A percentile compares a stretch with the other conserved stretches of the same genome.
Evolutionary conservation across 2,797 vertebrate genomes (phyloP).

Genomic region (Cyprinella venusta): DNA sequence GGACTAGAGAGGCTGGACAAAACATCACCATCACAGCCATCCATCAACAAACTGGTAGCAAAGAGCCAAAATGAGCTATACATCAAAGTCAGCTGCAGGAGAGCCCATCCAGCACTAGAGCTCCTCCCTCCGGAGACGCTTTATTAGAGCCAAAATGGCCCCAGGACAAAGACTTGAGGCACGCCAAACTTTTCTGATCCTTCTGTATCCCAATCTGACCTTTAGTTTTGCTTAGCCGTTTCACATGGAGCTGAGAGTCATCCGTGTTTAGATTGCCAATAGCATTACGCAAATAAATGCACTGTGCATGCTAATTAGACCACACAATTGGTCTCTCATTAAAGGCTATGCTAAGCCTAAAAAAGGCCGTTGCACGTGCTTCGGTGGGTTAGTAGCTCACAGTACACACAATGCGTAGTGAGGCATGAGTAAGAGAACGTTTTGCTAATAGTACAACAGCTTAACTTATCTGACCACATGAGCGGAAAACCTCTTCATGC

Average conservation of each 20-base stretch:
- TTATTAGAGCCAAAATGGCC: slow-evolving; percentile 38
- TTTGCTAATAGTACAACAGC: slow-evolving; percentile 48
- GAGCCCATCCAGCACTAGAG: slow-evolving; percentile 65
- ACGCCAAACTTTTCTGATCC: slow-evolving; percentile 8
- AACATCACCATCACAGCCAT: slow-evolving; percentile 81
- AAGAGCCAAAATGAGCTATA: slow-evolving; percentile 75
- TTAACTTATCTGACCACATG: slow-evolving; percentile 18
- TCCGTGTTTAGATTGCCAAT: neutral
- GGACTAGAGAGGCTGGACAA: slow-evolving; percentile 70
- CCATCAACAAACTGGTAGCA: slow-evolving; percentile 74
- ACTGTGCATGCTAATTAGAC: slow-evolving; percentile 14
- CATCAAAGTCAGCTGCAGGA: slow-evolving; percentile 77
- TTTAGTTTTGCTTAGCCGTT: neutral
- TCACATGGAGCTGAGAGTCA: neutral
- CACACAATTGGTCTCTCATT: neutral
- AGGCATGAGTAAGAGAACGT: slow-evolving; percentile 40
- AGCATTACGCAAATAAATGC: neutral
- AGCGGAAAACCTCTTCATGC: slow-evolving; percentile 30
- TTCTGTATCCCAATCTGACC: neutral
- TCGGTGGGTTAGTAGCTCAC: slow-evolving; percentile 7
- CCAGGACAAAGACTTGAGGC: slow-evolving; percentile 22
- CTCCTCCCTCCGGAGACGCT: slow-evolving; percentile 36
- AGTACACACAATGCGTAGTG: slow-evolving; percentile 19
- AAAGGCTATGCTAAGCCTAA: slow-evolving; percentile 20
- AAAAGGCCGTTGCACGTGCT: neutral